Evolutionary conservation across 2,797 vertebrate genomes (phyloP).

Genomic region (Steatocranus sp.): DNA sequence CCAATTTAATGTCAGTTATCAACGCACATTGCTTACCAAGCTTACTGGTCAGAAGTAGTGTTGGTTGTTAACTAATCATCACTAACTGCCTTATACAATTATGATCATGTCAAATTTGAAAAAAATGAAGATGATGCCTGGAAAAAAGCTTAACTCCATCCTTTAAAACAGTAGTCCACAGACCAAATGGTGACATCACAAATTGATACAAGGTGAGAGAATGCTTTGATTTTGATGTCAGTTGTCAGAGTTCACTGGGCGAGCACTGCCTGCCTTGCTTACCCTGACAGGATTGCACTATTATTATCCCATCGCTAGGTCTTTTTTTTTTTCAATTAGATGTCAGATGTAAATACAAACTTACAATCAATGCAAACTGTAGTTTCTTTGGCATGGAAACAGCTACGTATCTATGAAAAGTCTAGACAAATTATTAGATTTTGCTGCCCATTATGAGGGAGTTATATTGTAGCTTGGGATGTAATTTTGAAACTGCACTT

Average conservation of each 20-base stretch:
- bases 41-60: fast-evolving
- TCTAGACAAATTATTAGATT: not conserved
- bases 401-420: not conserved
- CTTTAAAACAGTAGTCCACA: not conserved
- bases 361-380: not conserved
- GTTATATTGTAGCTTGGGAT: not conserved
- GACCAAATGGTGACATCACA: not conserved
- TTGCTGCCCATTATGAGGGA: not conserved
- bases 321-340: too few relatives aligned
- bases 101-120: not conserved
- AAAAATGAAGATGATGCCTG: not conserved
- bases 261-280: not conserved
- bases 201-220: fast-evolving
- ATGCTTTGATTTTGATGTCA: not conserved
- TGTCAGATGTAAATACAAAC: too few relatives aligned
- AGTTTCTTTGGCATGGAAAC: not conserved
- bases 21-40: not conserved
- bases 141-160: fast-evolving
- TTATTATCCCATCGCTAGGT: fast-evolving
- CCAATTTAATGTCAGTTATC: fast-evolving
- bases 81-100: not conserved
- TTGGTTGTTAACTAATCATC: not conserved
- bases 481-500: fast-evolving
- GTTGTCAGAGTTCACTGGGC: not conserved
- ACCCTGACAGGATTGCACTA: not conserved